Base-by-base conservation (phyloP, 1,140 invertebrate species). In the Caligus rogercresseyi region DNA sequence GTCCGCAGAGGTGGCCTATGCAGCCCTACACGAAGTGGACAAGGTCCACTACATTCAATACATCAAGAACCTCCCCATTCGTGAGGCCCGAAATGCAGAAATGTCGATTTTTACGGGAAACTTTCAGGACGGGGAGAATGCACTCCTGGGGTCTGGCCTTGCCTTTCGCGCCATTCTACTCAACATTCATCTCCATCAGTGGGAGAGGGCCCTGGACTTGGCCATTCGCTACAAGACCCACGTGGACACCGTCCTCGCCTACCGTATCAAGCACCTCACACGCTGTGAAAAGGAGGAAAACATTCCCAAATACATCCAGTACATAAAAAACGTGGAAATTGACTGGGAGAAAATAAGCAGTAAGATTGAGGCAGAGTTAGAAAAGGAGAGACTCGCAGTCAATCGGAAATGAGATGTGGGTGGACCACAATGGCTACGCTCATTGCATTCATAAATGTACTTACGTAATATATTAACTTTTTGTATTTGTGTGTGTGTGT, bases 1-100 rank as follows among this genome's bases (percentile, higher is more conserved):
- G 51, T 83, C 87, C 24, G 89, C 90, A 1, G 90, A 95, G 77
- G 84, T 93, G 70, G 86, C 89, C 11, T 97, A 92, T 75, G 85
- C 89, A n/a, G 83, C 88, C 20, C 87, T 96, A 14, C 61, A 63
- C 65, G 83, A 89, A 78, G 83, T 82, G 54, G 89, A 95, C 69
- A 93, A 94, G 81, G 90, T 95, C 0, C 79, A 83, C 68, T 91
- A 88, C 70, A 84, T 95, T 60, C 82, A 85, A 70, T 80, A 88
- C 68, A 81, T 94, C 20, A 86, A 89, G 67, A 71, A 77, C 60
- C 73, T 80, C 21, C 74, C 76, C 16, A 69, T 74, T n/a, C 76
- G 77, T 63, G 78, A 81, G 60, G 73, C 84, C 58, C 79, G 82
- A 69, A 78, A 81, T 69, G 87, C 89, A n/a, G 83, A 86, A 72